Percentiles rank a stretch among this genome's conserved stretches.
Evolutionary conservation across 2,797 vertebrate genomes (phyloP).

Genomic region (Intellagama lesueurii): DNA sequence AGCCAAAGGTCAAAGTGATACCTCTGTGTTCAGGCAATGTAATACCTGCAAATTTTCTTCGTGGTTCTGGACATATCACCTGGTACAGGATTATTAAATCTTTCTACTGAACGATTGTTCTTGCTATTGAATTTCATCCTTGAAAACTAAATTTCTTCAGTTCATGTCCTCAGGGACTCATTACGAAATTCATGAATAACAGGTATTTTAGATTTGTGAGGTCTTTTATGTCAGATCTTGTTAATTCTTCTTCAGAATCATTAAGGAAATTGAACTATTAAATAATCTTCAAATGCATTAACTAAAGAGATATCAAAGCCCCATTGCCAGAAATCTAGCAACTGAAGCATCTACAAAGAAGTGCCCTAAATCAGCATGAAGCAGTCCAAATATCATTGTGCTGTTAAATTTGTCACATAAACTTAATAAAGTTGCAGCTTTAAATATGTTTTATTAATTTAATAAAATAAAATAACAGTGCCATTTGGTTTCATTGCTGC

Average conservation of each 20-base stretch:
- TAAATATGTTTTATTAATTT: slow-evolving; percentile 1
- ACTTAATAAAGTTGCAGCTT: slow-evolving; percentile 2
- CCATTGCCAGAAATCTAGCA: background rate
- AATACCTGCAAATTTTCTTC: slow-evolving; percentile 64
- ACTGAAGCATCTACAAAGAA: background rate
- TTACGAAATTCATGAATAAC: slow-evolving; percentile 47
- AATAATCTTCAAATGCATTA: slow-evolving; percentile 59
- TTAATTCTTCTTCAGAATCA: slow-evolving; percentile 54
- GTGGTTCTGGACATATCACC: slow-evolving; percentile 65
- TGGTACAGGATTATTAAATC: slow-evolving; percentile 58
- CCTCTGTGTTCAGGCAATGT: slow-evolving; percentile 64
- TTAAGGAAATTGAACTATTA: slow-evolving; percentile 65
- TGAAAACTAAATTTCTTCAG: slow-evolving; percentile 51
- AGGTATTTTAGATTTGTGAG: slow-evolving; percentile 41
- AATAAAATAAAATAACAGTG: background rate
- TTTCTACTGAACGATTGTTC: slow-evolving; percentile 53
- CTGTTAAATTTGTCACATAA: background rate
- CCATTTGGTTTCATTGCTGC: background rate
- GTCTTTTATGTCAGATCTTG: slow-evolving; percentile 38
- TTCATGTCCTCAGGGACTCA: slow-evolving; percentile 49
- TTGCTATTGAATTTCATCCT: slow-evolving; percentile 65
- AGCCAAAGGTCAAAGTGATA: slow-evolving; percentile 69
- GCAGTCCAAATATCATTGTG: background rate
- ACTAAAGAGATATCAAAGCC: slow-evolving; percentile 1
- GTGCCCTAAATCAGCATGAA: background rate